Conservation (phyloP, 2,113 vertebrate genomes). For the Oxygymnocypris stewartii region DNA sequence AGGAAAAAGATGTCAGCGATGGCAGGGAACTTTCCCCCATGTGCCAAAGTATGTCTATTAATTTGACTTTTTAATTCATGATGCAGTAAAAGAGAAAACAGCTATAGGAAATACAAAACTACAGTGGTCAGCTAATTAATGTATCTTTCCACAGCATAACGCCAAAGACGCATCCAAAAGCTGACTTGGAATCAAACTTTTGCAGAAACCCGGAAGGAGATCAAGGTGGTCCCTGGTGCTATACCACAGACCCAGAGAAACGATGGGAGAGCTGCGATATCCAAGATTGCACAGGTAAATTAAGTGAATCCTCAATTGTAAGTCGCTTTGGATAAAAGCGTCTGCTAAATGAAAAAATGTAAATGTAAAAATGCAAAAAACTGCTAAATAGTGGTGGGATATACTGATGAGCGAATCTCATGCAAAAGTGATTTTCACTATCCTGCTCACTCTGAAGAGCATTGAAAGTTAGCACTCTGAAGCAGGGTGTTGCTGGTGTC, state of each 20-base stretch:
- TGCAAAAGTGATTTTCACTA: background rate
- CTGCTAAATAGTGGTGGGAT: background rate
- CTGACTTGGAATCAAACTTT: slow-evolving; percentile 76
- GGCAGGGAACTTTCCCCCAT: slow-evolving; percentile 66
- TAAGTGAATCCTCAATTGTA: background rate
- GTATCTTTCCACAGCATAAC: slow-evolving; percentile 63
- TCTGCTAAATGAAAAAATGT: too few species aligned
- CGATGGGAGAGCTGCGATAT: slow-evolving; percentile 77
- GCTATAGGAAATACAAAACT: background rate
- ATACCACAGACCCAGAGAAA: slow-evolving; percentile 68
- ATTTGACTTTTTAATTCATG: background rate
- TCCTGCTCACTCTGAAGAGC: background rate
- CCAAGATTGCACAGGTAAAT: slow-evolving; percentile 70
- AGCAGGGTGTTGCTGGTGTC: background rate
- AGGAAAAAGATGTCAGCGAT: slow-evolving; percentile 70
- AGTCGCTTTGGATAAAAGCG: too few species aligned
- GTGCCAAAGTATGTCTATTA: slow-evolving; percentile 66
- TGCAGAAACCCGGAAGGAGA: slow-evolving; percentile 80
- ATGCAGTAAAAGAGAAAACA: background rate
- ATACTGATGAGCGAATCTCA: background rate
- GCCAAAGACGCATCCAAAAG: slow-evolving; percentile 59
- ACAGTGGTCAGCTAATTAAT: background rate
- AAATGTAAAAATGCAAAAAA: too few species aligned
- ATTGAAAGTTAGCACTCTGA: background rate
- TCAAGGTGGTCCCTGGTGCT: slow-evolving; percentile 75